Evolutionary conservation across 2,113 vertebrate genomes (phyloP).

Genomic region (Corydoras sp.): DNA sequence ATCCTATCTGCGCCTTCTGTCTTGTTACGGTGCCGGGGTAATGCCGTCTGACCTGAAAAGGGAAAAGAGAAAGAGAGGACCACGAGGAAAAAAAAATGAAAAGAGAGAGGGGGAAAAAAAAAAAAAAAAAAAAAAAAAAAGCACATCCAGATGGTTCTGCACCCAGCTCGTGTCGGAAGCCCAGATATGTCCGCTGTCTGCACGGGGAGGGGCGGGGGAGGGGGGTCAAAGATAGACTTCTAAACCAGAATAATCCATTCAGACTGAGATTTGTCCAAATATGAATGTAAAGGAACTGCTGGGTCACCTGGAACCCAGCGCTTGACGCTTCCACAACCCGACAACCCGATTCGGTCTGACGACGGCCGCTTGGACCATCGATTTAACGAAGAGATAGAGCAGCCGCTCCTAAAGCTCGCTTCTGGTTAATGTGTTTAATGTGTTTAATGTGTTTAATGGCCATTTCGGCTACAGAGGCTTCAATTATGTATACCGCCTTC

Average conservation of each 20-base stretch:
- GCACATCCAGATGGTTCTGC: slow-evolving; percentile 45
- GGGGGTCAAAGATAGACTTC: slow-evolving; percentile 26
- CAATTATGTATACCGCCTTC: no score
- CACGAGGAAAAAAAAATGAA: slow-evolving; percentile 7
- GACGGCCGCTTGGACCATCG: no score
- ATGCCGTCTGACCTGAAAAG: slow-evolving; percentile 41
- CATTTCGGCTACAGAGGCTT: no score
- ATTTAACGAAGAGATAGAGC: no score
- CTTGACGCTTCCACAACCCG: neutral
- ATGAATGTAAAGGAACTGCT: slow-evolving; percentile 15
- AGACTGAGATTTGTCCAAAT: slow-evolving; percentile 27
- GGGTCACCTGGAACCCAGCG: neutral
- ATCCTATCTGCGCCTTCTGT: slow-evolving; percentile 45
- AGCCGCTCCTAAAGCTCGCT: no score
- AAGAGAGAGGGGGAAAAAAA: slow-evolving; percentile 15
- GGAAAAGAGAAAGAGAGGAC: slow-evolving; percentile 14
- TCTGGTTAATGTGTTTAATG: no score
- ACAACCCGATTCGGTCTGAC: no score
- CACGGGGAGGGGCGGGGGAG: slow-evolving; percentile 23
- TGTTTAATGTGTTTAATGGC: no score
- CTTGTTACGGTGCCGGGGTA: slow-evolving; percentile 43
- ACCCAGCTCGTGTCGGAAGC: slow-evolving; percentile 37
- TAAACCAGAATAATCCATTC: slow-evolving; percentile 41
- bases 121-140: slow-evolving; percentile 3
- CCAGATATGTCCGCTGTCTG: slow-evolving; percentile 43